Conservation (phyloP, 2,888 invertebrate genomes). For the Biston stratarius region DNA sequence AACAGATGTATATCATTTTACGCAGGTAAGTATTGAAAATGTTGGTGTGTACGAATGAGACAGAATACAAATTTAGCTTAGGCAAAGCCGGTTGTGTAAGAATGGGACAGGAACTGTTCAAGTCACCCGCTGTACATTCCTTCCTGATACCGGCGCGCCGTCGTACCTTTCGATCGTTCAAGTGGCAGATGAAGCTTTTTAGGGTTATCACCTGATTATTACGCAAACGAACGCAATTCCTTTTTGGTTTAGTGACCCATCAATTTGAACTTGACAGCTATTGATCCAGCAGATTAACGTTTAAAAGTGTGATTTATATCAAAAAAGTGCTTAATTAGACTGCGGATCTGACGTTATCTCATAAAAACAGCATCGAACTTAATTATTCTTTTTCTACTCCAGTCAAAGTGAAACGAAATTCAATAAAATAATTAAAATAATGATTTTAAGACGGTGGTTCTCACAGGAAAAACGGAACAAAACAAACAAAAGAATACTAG, state of each 20-base stretch:
- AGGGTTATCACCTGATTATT: constrained; percentile 77
- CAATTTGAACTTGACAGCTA: neutral
- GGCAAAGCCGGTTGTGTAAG: constrained; percentile 77
- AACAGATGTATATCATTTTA: constrained; percentile 86
- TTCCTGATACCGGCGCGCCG: constrained; percentile 84
- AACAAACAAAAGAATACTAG: constrained; percentile 10
- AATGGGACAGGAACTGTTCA: constrained; percentile 82
- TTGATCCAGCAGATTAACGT: neutral
- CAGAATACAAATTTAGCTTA: constrained; percentile 78
- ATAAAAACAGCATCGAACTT: too few species aligned
- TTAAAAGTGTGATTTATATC: too few species aligned
- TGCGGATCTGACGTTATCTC: too few species aligned
- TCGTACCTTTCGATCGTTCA: constrained; percentile 87
- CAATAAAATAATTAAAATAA: too few species aligned
- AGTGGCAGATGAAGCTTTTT: constrained; percentile 86
- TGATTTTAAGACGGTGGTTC: too few species aligned
- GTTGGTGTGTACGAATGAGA: constrained; percentile 82
- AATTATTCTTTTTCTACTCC: too few species aligned
- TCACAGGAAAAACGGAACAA: neutral
- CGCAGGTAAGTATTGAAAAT: constrained; percentile 86
- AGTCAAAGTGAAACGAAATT: too few species aligned
- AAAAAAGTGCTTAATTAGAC: too few species aligned
- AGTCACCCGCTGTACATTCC: constrained; percentile 86
- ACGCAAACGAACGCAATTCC: constrained; percentile 37
- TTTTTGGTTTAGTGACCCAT: constrained; percentile 23